phyloP scores from a whole-genome alignment of 2,113 vertebrate species.

The Quiscalus mexicanus region DNA sequence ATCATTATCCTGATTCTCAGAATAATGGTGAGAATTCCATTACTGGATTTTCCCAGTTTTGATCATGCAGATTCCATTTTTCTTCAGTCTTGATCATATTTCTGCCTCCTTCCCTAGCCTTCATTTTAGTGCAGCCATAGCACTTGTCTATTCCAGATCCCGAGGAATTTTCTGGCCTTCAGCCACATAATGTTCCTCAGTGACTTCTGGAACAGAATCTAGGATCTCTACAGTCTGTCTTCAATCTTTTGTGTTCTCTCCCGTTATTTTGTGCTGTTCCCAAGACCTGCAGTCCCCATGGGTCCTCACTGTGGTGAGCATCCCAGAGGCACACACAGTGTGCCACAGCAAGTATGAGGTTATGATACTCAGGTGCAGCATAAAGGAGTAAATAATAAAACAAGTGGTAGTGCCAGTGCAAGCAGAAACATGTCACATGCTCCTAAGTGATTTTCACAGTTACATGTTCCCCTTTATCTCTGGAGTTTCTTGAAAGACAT shows the following conservation, averaged over 20 bases:
- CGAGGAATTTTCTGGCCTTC: background rate
- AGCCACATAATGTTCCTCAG: background rate
- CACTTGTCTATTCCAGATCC: background rate
- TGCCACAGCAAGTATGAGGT: background rate
- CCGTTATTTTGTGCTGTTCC: background rate
- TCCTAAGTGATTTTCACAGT: background rate
- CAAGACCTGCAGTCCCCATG: background rate
- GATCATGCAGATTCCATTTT: background rate
- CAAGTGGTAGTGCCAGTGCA: background rate
- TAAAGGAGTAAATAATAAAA: background rate
- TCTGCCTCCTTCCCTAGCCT: background rate
- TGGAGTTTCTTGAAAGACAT: background rate
- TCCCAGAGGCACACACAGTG: background rate
- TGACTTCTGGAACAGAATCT: background rate
- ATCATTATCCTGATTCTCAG: background rate
- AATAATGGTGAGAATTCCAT: background rate
- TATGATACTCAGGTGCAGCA: background rate
- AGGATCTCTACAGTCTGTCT: background rate
- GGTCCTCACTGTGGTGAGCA: background rate
- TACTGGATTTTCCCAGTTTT: background rate
- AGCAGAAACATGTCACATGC: background rate
- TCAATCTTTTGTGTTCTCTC: background rate
- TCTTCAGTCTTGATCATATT: background rate
- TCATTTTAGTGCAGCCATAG: background rate
- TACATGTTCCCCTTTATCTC: background rate